Conservation (phyloP, 2,113 vertebrate genomes). For the Catharus bicknelli region DNA sequence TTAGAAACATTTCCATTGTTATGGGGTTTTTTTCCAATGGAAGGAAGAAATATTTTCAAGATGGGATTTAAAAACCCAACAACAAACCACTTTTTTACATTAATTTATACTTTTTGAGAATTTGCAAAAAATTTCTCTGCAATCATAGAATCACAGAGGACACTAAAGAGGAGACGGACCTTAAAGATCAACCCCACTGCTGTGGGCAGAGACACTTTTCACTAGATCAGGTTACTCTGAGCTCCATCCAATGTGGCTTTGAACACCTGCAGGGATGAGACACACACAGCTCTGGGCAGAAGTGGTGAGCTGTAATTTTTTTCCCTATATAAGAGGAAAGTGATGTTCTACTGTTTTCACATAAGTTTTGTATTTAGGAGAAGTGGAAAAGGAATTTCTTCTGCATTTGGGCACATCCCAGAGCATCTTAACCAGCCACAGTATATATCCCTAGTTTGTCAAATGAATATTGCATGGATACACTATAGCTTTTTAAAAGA, state of each 20-base stretch:
- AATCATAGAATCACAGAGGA: background rate
- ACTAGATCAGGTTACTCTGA: background rate
- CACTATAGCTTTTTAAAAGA: background rate
- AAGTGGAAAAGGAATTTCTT: background rate
- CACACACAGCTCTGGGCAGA: background rate
- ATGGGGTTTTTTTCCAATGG: background rate
- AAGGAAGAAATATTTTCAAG: background rate
- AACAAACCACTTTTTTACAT: background rate
- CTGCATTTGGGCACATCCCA: background rate
- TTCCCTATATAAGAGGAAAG: background rate
- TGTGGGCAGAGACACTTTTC: background rate
- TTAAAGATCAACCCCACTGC: background rate
- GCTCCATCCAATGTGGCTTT: background rate
- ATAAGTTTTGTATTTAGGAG: background rate
- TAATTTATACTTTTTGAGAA: background rate
- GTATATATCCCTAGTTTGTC: background rate
- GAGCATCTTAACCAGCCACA: background rate
- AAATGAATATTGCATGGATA: background rate
- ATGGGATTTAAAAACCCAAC: background rate
- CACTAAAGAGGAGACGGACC: background rate
- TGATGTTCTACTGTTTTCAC: background rate
- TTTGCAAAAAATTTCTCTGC: background rate
- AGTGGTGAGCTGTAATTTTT: background rate
- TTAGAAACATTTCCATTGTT: background rate
- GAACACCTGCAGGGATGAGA: accelerated